Base-by-base conservation (phyloP, 64 coral and sea anemone genomes). In the Trachythela sp. region DNA sequence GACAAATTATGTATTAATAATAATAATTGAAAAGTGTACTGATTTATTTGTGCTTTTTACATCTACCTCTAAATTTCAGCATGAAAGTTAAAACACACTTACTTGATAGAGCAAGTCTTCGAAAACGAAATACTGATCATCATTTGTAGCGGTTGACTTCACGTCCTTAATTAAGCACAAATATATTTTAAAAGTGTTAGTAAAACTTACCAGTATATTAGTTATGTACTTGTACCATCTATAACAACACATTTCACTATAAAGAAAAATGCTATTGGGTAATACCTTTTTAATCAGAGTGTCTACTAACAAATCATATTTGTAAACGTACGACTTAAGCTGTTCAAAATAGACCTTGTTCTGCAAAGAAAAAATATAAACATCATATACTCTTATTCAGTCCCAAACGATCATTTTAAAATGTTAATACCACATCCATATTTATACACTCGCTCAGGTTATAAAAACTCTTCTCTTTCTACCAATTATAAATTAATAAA, bases 101-200 rank as follows among this genome's bases (percentile, higher is more conserved):
- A 98, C 95, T 89, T 98, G 95, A 43, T 94, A 98, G 0, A 98
- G 89, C 11, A 98, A 86, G 87, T 98, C 95, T 87, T 98, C 95
- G 94, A 93, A 98, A 13, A 98, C 95, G 84, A 98, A 98, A 84
- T 98, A 98, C 80, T 98, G 64, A 48, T 98, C 95, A 87, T 98
- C 95, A 58, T 98, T 98, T 27, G 95, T 91, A 83, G 95, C 91
- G 70, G 95, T 98, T 51, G 94, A 90, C 91, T 94, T 92, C 36
- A 98, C 94, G 45, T 98, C 95, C 95, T 98, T 13, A 34, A 26
- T 31, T 5, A 64, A 64, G 11, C 20, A 64, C 20, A 18, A 64
- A 64, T 24, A 18, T 27, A 24, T 64, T 26, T 52, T 52, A 52
- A 52, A 0, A 52, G 22, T 52, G n/a, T n/a, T n/a, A 45, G 42